These are phyloP conservation scores for Pungitius pungitius DNA, from an alignment of 2,113 vertebrate genomes.

Conservation along the genomic window DNA sequence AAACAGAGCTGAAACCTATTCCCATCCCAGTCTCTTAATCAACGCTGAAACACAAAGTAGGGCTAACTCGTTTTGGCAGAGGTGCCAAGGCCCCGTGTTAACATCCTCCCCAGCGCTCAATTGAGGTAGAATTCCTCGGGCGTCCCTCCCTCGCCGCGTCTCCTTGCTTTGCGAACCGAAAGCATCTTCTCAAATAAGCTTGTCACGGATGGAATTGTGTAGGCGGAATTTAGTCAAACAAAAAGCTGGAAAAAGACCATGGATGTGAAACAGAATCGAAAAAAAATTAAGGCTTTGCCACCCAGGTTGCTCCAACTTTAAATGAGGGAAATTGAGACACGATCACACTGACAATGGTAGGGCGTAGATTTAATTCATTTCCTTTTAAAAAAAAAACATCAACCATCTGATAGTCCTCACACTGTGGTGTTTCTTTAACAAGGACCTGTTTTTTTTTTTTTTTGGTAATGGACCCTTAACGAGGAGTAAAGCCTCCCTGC, in stretches of 20 bases:
- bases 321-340: conserved; percentile 45
- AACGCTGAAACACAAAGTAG: conserved; percentile 70
- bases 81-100: conserved; percentile 63
- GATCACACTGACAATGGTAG: conserved; percentile 37
- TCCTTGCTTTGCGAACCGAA: conserved; percentile 45
- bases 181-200: conserved; percentile 47
- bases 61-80: conserved; percentile 72
- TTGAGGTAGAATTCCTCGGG: conserved; percentile 59
- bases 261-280: background rate
- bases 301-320: conserved; percentile 27
- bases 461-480: conserved; percentile 76
- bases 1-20: conserved; percentile 68
- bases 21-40: conserved; percentile 71
- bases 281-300: conserved; percentile 13
- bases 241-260: conserved; percentile 11
- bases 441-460: too few species aligned
- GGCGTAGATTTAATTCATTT: too few species aligned
- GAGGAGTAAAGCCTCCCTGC: conserved; percentile 76
- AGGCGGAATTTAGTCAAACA: conserved; percentile 28
- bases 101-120: conserved; percentile 55
- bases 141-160: conserved; percentile 24
- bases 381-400: too few species aligned
- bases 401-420: conserved; percentile 51
- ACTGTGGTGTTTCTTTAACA: conserved; percentile 71
- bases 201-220: conserved; percentile 25